Evolutionary conservation across 2,888 invertebrate species (phyloP).

Genomic region (Polydrusus cervinus): DNA sequence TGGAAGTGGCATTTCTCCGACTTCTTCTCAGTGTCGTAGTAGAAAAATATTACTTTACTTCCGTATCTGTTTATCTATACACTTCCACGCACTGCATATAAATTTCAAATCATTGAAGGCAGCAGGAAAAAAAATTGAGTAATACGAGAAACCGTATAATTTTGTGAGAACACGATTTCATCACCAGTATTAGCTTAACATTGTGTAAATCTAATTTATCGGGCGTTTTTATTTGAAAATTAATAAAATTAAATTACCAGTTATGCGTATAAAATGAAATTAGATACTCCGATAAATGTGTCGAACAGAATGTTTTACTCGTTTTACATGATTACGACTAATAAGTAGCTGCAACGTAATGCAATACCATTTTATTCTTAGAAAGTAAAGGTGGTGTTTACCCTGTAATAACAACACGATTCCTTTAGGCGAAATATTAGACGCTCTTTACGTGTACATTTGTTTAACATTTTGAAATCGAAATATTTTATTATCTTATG

Average conservation of each 20-base stretch:
- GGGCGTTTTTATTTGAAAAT: slow-evolving; percentile 40
- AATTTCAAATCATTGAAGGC: neutral
- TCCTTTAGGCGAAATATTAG: slow-evolving; percentile 7
- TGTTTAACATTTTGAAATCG: too few relatives aligned
- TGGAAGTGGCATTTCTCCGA: too few relatives aligned
- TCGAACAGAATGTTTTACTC: slow-evolving; percentile 44
- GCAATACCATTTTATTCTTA: slow-evolving; percentile 38
- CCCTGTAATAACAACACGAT: slow-evolving; percentile 11
- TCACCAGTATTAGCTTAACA: slow-evolving; percentile 24
- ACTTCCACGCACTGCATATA: too few relatives aligned
- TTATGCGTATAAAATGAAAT: slow-evolving; percentile 48
- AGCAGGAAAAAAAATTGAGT: slow-evolving; percentile 5
- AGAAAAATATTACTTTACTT: too few relatives aligned
- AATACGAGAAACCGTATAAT: slow-evolving; percentile 13
- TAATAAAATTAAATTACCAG: slow-evolving; percentile 45
- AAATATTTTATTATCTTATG: too few relatives aligned
- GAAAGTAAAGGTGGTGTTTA: slow-evolving; percentile 33
- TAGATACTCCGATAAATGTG: slow-evolving; percentile 44
- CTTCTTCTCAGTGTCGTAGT: too few relatives aligned
- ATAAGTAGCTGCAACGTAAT: slow-evolving; percentile 37
- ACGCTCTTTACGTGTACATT: neutral
- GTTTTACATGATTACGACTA: slow-evolving; percentile 44
- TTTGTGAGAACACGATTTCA: slow-evolving; percentile 33
- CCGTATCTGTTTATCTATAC: too few relatives aligned
- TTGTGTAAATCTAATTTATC: slow-evolving; percentile 48